Percentiles rank a stretch among this genome's conserved stretches.
These are phyloP conservation scores for Drosophila nannoptera DNA, from an alignment of 1,140 invertebrate species.

Conservation along the genomic window DNA sequence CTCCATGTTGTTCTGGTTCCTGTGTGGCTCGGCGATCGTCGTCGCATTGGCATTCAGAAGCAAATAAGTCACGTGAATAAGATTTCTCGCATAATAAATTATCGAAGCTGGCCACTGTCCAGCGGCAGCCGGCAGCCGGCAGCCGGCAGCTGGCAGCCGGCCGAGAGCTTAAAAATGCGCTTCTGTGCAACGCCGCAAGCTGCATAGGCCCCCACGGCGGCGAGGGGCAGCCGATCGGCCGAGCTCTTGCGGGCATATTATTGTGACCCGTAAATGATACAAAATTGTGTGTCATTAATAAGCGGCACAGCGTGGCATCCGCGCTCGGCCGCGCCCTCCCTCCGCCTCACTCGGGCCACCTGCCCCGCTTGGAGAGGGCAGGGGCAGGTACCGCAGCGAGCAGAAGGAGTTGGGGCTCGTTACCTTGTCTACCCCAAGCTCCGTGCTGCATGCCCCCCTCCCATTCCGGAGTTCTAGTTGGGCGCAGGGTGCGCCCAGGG, in stretches of 20 bases:
- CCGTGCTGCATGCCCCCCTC: background rate
- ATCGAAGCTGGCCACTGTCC: slow-evolving; percentile 50
- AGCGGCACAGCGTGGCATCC: slow-evolving; percentile 65
- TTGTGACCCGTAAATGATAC: slow-evolving; percentile 78
- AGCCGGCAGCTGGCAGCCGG: slow-evolving; percentile 17
- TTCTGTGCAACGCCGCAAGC: slow-evolving; percentile 66
- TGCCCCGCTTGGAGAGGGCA: no score
- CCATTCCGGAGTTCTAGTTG: slow-evolving; percentile 16
- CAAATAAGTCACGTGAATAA: slow-evolving; percentile 79
- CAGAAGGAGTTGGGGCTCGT: slow-evolving; percentile 49
- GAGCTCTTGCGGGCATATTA: slow-evolving; percentile 49
- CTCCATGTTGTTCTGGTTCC: slow-evolving; percentile 42
- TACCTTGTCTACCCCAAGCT: slow-evolving; percentile 3
- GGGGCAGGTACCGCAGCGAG: slow-evolving; percentile 46
- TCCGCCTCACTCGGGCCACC: background rate
- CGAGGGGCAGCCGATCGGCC: background rate
- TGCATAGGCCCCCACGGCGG: background rate
- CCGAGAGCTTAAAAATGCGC: slow-evolving; percentile 51
- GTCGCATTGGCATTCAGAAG: slow-evolving; percentile 64
- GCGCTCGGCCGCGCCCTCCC: background rate
- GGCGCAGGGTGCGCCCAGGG: slow-evolving; percentile 31
- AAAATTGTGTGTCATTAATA: slow-evolving; percentile 78
- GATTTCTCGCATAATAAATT: slow-evolving; percentile 79
- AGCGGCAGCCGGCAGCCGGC: background rate
- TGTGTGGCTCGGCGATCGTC: slow-evolving; percentile 48